Base-by-base conservation (phyloP, 2,113 vertebrate species). In the Theristicus caerulescens region DNA sequence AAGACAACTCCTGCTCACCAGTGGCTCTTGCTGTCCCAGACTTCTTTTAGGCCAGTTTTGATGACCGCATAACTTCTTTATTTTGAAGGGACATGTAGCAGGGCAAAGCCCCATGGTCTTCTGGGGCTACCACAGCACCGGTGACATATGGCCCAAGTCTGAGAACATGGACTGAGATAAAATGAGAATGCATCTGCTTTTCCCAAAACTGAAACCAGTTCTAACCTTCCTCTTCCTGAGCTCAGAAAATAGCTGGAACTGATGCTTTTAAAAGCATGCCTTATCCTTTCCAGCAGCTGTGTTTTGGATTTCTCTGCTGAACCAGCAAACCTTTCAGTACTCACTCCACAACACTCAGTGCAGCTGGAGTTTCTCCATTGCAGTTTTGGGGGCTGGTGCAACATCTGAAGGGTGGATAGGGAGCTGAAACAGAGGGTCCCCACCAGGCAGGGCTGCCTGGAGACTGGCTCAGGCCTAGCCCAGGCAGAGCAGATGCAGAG, bases 261-360 rank as follows among this genome's bases (percentile, higher is more conserved):
- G 51, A 40, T 88, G 72, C 36, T 84, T 86, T 49, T 36, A 49
- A 70, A 64, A 47, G 52, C 72, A 18, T 6, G 10, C 20, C 54
- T 61, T 26, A 29, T 15, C 44, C 49, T 44, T 78, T 25, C 9
- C 36, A 84, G 64, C 81, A 93, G 87, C 89, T 86, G 92, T 73
- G 87, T 29, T 89, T 87, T 82, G 51, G 25, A 29, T 84, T 78
- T 72, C 70, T 93, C 46, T 87, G 82, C 94, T 89, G 87, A 94
- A 17, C 17, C 80, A 93, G 90, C 64, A 62, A n/a, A 57, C 2
- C 29, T 11, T 27, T 59, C 66, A 59, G 62, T 27, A 7, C 52
- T 66, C n/a, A 61, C 47, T 51, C 34, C 13, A 9, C 58, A 26
- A 0, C 0, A 0, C 36, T 57, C 51, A 6, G 22, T 62, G 44